phyloP scores from a whole-genome alignment of 2,113 vertebrate genomes.

The pig (Sus scrofa) region T2T-Sscrofa CM000812.6:119903501-119904000 shows the following conservation, averaged over 20 bases:
- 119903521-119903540: neutral
- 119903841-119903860: neutral
- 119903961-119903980: too few species aligned
- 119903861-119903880: neutral
- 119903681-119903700: neutral
- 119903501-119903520: neutral
- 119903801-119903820: neutral
- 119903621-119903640: neutral
- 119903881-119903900: neutral
- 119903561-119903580: neutral
- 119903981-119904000: too few species aligned
- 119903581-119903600: neutral
- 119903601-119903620: neutral
- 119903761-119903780: neutral
- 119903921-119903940: neutral
- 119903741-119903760: conserved; percentile 29
- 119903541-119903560: neutral
- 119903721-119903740: neutral
- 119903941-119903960: too few species aligned
- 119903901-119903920: conserved; percentile 31
- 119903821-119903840: neutral
- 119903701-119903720: conserved; percentile 2
- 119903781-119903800: conserved; percentile 30
- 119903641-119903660: neutral
- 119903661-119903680: neutral